Evolutionary conservation across 2,888 invertebrate species (phyloP).

Genomic region (Eubasilissa splendida): DNA sequence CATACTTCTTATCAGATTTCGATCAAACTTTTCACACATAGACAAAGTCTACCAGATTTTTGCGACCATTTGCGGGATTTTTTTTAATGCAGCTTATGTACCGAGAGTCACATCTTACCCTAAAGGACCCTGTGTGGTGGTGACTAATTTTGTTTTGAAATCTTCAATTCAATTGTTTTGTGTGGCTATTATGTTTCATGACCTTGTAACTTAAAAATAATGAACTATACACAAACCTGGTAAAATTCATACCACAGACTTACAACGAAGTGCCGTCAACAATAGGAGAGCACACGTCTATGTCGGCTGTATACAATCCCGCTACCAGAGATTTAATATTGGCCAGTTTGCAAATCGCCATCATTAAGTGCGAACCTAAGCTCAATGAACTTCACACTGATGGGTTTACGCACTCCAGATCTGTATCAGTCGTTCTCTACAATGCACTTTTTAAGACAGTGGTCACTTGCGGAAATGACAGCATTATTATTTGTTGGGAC

Average conservation of each 20-base stretch:
- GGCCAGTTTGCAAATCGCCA: conserved; percentile 77
- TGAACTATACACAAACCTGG: too few species aligned
- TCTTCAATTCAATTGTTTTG: too few species aligned
- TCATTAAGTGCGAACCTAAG: conserved; percentile 77
- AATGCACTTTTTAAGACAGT: conserved; percentile 83
- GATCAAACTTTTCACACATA: too few species aligned
- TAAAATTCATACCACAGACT: conserved; percentile 67
- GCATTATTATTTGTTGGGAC: conserved; percentile 88
- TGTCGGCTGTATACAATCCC: conserved; percentile 78
- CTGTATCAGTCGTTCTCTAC: conserved; percentile 82
- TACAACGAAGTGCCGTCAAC: conserved; percentile 77
- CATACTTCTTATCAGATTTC: too few species aligned
- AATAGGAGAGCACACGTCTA: conserved; percentile 75
- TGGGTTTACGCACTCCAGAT: conserved; percentile 80
- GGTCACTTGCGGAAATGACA: conserved; percentile 85
- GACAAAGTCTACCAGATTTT: too few species aligned
- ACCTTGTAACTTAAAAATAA: too few species aligned
- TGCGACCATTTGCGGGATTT: too few species aligned
- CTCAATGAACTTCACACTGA: conserved; percentile 80
- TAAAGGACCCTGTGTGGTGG: too few species aligned
- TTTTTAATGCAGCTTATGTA: too few species aligned
- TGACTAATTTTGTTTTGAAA: too few species aligned
- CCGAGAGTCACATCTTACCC: too few species aligned
- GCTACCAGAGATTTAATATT: conserved; percentile 78
- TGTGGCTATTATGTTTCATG: too few species aligned